These are phyloP conservation scores for Pelobates cultripes DNA, from an alignment of 2,797 vertebrate genomes.

Conservation along the genomic window DNA sequence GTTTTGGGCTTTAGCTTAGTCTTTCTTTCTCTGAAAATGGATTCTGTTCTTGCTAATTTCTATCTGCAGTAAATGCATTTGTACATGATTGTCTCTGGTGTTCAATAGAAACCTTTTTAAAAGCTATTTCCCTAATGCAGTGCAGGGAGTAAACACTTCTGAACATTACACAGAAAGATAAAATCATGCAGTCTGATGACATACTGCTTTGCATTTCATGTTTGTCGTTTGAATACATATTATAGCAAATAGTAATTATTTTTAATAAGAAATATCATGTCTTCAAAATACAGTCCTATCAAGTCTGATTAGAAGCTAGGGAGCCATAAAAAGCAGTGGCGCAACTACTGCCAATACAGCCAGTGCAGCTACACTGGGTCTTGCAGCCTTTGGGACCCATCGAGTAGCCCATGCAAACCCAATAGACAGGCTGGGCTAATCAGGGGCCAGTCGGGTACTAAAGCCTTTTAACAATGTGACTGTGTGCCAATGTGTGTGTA, in stretches of 20 bases:
- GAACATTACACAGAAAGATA: neutral
- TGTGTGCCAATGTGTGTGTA: too few relatives aligned
- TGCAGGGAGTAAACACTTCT: neutral
- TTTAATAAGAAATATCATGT: neutral
- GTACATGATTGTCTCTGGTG: neutral
- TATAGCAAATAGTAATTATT: neutral
- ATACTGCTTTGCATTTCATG: conserved; percentile 1
- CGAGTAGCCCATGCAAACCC: too few relatives aligned
- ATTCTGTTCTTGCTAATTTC: conserved; percentile 9
- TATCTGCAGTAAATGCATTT: conserved; percentile 11
- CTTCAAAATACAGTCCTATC: neutral
- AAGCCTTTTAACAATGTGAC: too few relatives aligned
- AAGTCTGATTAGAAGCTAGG: neutral
- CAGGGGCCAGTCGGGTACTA: too few relatives aligned
- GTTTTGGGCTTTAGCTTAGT: conserved; percentile 12
- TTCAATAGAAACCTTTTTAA: conserved; percentile 15
- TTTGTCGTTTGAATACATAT: neutral
- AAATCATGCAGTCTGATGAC: neutral
- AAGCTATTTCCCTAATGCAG: conserved; percentile 9
- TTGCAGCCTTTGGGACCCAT: too few relatives aligned
- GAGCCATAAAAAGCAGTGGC: too few relatives aligned
- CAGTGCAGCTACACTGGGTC: too few relatives aligned
- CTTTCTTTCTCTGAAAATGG: conserved; percentile 2
- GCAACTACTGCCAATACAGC: too few relatives aligned
- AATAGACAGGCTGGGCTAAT: too few relatives aligned